Percentiles rank a stretch among this genome's conserved stretches.
Evolutionary conservation across 2,888 invertebrate genomes (phyloP).

Genomic region (Steinernema hermaphroditum): DNA sequence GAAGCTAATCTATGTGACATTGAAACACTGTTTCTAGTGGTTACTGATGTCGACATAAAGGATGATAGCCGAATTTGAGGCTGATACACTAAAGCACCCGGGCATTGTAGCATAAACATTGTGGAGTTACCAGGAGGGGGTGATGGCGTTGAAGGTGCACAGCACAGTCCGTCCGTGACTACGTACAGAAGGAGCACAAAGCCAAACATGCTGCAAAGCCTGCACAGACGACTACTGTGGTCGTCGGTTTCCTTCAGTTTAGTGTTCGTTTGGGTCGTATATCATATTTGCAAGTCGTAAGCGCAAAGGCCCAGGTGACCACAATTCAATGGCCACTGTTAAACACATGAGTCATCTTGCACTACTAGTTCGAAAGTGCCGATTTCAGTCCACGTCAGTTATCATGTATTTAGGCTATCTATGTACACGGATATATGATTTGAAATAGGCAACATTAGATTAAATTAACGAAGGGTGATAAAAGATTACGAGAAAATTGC

Average conservation of each 20-base stretch:
- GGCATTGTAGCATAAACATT: neutral
- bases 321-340: neutral
- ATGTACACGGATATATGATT: too few relatives aligned
- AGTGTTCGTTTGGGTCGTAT: neutral
- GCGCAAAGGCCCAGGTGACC: neutral
- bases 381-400: too few relatives aligned
- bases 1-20: too few relatives aligned
- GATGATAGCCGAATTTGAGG: neutral
- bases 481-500: neutral
- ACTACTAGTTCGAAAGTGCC: neutral
- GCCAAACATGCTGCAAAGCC: too few relatives aligned
- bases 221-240: neutral
- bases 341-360: neutral
- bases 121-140: neutral
- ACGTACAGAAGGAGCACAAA: neutral
- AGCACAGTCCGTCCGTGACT: neutral
- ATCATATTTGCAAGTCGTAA: slow-evolving; percentile 1
- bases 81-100: neutral
- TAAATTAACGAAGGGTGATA: too few relatives aligned
- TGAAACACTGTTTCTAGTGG: too few relatives aligned
- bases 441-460: too few relatives aligned
- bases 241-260: neutral
- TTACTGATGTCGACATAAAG: neutral
- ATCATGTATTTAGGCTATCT: too few relatives aligned
- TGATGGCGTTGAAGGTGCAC: neutral